Base-by-base conservation (phyloP, 2,888 invertebrate genomes). In the Noctua fimbriata region DNA sequence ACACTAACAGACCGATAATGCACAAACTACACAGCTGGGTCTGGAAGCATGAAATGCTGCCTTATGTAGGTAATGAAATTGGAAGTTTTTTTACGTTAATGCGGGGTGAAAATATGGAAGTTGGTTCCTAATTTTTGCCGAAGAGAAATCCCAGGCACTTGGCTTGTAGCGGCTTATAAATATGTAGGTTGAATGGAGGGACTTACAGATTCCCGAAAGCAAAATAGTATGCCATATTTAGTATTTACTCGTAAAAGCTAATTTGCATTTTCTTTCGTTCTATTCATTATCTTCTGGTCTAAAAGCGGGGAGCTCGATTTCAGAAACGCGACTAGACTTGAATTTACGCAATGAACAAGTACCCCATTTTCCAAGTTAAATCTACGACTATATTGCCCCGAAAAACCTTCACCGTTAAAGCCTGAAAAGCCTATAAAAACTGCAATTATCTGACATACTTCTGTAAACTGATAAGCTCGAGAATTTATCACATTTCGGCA, bases 401-500 rank as follows among this genome's bases (percentile, higher is more conserved):
- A 63, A 47, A 76, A 52, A 47, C 28, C 21, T 18, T 47, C 16
- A 60, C n/a, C 4, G 24, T 36, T 2, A 36, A 28, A 21, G 47
- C 32, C 41, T 7, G 24, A 24, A 66, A 60, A 49, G 2, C n/a
- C 16, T 73, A 74, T 76, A 87, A 82, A 84, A 79, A 71, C 69
- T 55, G 65, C 63, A 81, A 78, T 78, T 70, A 65, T 71, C 78
- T 77, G 71, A 73, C 70, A 63, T 73, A 73, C 71, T 67, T 65
- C 28, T 69, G 73, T 36, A 36, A 28, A 49, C 47, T 84, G 79
- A 81, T 87, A 88, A 83, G 81, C 69, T 60, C 24, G 55, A 69
- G 79, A 83, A 88, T 88, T 88, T 84, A 88, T 89, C 89, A 88
- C 82, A 78, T 88, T 79, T 79, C 71, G 75, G 28, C 80, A 87